Base-by-base conservation (phyloP, 2,888 invertebrate species). In the Drosophila helvetica region DNA sequence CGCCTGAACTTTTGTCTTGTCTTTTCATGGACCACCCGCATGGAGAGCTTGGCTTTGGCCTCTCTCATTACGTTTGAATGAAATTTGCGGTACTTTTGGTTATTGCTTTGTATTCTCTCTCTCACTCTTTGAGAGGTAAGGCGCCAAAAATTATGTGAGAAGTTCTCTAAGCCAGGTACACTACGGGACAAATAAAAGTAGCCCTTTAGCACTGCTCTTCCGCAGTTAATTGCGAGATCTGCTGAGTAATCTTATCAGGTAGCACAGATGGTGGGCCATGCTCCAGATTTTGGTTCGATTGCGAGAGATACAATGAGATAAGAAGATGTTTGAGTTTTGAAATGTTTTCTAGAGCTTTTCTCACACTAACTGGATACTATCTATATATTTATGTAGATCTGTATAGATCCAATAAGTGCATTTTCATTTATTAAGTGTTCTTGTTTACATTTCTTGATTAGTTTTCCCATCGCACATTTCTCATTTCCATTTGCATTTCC, bases 211-310 rank as follows among this genome's bases (percentile, higher is more conserved):
- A n/a, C 38, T 38, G 15, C 2, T 15, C 15, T 38, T 38, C 15
- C 38, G 38, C 15, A 30, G 19, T 52, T 30, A 4, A 25, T 52
- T 47, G 47, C 25, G n/a, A 38, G 43, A 43, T 48, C 30, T 25
- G 15, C 74, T 65, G 77, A 70, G 74, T 79, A 76, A 71, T 79
- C 79, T 79, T 78, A 81, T 79, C 79, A 54, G 33, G 54, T 56
- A 60, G 62, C 64, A 8, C 19, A 42, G 68, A 60, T 75, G 68
- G 53, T 18, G 38, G 45, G 43, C 38, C 46, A 54, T 65, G 69
- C 60, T 63, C 46, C n/a, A 69, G 22, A 52, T 56, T 53, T 27
- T 22, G 51, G 19, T 6, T 22, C 17, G 15, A 58, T 75, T 67
- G 51, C 67, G 33, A 68, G 70, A 78, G 43, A 55, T 55, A 56